Percentiles rank a stretch among this genome's conserved stretches.
Evolutionary conservation across 2,888 invertebrate species (phyloP).

Genomic region (Synergus japonicus): DNA sequence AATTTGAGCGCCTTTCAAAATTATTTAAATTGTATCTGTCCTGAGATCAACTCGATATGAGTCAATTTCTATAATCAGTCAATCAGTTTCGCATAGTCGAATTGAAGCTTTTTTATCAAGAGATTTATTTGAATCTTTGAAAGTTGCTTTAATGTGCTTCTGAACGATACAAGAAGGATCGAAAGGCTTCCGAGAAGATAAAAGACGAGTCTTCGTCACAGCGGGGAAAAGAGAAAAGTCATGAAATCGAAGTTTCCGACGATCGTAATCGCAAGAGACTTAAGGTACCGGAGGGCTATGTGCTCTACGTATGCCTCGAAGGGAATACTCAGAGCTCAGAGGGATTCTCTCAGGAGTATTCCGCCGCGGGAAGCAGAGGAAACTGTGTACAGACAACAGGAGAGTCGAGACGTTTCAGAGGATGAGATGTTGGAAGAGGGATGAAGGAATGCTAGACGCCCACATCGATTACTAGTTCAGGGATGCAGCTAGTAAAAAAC

Average conservation of each 20-base stretch:
- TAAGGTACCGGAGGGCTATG: conserved; percentile 8
- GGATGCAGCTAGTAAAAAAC: not conserved
- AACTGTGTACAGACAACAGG: conserved; percentile 57
- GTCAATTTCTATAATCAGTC: too few species aligned
- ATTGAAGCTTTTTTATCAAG: too few species aligned
- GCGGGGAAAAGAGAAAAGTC: conserved; percentile 2
- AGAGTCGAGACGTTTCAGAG: conserved; percentile 33
- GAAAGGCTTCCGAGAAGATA: not conserved
- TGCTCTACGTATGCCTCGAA: conserved; percentile 1
- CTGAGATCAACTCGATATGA: too few species aligned
- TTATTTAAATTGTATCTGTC: too few species aligned
- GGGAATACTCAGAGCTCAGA: not conserved
- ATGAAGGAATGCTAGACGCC: conserved; percentile 57
- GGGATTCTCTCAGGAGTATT: conserved; percentile 58
- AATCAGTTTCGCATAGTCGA: too few species aligned
- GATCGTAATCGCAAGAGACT: conserved; percentile 31
- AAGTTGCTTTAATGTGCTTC: too few species aligned
- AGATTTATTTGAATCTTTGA: too few species aligned
- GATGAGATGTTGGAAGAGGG: conserved; percentile 32
- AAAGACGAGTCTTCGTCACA: not conserved
- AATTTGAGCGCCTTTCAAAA: too few species aligned
- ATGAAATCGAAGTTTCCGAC: conserved; percentile 28
- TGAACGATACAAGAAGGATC: not conserved
- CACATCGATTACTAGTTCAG: conserved; percentile 62
- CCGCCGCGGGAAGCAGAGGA: conserved; percentile 54